Evolutionary conservation across 2,113 vertebrate species (phyloP).

Genomic region (Lipophrys pholis): DNA sequence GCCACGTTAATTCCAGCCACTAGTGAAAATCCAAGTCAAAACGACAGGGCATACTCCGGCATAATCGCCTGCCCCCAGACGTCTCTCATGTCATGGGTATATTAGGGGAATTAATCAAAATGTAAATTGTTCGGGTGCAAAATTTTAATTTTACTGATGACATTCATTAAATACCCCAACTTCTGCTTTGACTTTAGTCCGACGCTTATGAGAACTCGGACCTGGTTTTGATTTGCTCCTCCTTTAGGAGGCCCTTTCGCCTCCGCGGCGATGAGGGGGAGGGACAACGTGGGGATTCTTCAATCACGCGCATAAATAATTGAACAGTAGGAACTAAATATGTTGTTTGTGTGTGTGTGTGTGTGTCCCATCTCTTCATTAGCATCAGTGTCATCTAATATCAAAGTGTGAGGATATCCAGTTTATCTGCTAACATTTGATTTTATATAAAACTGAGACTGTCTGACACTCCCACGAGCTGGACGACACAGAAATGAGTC

Average conservation of each 20-base stretch:
- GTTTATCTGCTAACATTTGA: constrained; percentile 48
- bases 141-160: constrained; percentile 38
- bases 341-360: constrained; percentile 40
- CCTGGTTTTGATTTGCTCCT: neutral
- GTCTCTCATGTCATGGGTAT: constrained; percentile 70
- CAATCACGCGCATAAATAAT: constrained; percentile 20
- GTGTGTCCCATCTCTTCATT: constrained; percentile 42
- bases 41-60: constrained; percentile 60
- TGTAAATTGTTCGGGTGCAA: constrained; percentile 33
- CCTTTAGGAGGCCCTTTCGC: neutral
- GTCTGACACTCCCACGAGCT: constrained; percentile 43
- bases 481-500: constrained; percentile 45
- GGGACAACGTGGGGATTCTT: neutral
- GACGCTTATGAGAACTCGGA: neutral
- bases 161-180: constrained; percentile 32
- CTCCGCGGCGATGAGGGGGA: neutral
- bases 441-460: constrained; percentile 52
- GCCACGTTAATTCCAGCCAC: constrained; percentile 78
- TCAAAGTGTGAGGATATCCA: constrained; percentile 32
- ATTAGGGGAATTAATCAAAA: constrained; percentile 64
- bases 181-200: constrained; percentile 19
- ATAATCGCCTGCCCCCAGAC: constrained; percentile 76
- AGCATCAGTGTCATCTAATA: constrained; percentile 33
- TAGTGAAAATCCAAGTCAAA: constrained; percentile 67
- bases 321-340: constrained; percentile 24